phyloP scores from a whole-genome alignment of 2,797 vertebrate species.

The Anisognathus igniventris region DNA sequence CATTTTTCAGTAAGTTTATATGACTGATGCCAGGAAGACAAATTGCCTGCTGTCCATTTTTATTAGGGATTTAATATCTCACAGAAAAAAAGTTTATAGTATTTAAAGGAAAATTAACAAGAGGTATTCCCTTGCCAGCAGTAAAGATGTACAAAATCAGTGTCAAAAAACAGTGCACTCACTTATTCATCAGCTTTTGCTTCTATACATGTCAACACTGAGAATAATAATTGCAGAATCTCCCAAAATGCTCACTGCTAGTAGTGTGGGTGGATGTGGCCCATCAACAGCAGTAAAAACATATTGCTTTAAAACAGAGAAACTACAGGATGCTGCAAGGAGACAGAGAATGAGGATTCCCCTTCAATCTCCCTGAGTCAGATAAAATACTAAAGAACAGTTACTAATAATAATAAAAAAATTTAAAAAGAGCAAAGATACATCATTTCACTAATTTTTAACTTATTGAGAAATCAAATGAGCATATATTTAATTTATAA shows the following conservation, averaged over 20 bases:
- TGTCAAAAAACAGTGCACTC: neutral
- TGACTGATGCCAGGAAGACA: neutral
- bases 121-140: neutral
- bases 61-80: neutral
- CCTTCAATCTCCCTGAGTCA: neutral
- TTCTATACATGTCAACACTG: neutral
- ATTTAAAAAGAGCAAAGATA: neutral
- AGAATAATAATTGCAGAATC: neutral
- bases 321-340: neutral
- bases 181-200: neutral
- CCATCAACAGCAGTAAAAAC: neutral
- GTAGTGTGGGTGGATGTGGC: neutral
- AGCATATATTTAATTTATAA: neutral
- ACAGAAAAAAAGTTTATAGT: neutral
- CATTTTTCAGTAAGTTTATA: neutral
- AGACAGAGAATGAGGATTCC: neutral
- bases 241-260: neutral
- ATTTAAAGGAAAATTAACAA: neutral
- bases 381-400: neutral
- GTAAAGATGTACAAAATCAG: neutral
- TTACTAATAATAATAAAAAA: neutral
- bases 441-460: neutral
- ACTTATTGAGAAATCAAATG: neutral
- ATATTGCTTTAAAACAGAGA: neutral
- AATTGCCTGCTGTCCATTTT: neutral